Base-by-base conservation (phyloP, 2,113 vertebrate genomes). In the Leptocoma aspasia region DNA sequence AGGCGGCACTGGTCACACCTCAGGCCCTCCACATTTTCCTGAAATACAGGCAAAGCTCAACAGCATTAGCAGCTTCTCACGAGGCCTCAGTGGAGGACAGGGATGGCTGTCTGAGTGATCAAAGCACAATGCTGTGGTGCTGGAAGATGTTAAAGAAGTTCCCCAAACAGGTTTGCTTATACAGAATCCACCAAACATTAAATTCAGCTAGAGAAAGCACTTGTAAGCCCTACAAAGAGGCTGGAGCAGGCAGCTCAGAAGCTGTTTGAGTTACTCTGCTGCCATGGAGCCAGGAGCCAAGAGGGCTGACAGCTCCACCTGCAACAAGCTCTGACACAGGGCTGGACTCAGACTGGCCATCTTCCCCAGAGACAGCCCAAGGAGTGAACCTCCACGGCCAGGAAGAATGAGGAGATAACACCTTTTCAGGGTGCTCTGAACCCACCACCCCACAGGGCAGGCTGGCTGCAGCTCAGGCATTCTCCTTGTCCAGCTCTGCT, bases 11-110 rank as follows among this genome's bases (percentile, higher is more conserved):
- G 99, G 96, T 99, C 99, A 81, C 99, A 99, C 31, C 97, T 97
- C 0, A 66, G 59, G 4, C 99, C 99, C 95, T 99, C 98, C 33
- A 99, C 99, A 0, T 99, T 99, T 96, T 99, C 99, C 99, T 99
- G 78, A 39, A 95, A 96, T 44, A 75, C 16, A 94, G 83, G 10
- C 15, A 91, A 81, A 92, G 79, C 41, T 60, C 57, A 72, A 12
- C 20, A 37, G 44, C 0, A 3, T 44, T 31, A 86, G 44, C 19
- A 54, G 60, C 13, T 86, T 61, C 56, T 78, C 44, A 7, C 0
- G 1, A 49, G 30, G 33, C 11, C 28, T 61, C 50, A 7, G 19
- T 1, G 31, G 56, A 73, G 39, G 37, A 69, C 39, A 60, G 30
- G n/a, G 45, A n/a, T 0, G 6, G 37, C 28, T 24, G 10, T 0